Evolutionary conservation across 1,140 invertebrate genomes (phyloP).

Genomic region (Camponotus pennsylvanicus): DNA sequence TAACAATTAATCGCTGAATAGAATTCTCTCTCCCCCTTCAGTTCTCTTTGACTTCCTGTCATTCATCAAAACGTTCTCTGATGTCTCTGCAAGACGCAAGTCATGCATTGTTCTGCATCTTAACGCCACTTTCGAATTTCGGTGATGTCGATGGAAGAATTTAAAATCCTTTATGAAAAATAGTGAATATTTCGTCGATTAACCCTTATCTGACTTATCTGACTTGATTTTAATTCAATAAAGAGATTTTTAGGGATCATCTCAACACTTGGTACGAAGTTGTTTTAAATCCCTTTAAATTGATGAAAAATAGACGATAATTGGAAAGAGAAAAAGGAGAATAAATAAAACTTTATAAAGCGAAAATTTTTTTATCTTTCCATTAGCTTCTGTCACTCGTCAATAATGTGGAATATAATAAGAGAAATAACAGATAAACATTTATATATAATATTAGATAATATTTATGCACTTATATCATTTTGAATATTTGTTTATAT

Average conservation of each 20-base stretch:
- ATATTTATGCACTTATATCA: neutral
- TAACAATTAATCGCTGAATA: constrained; percentile 79
- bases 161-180: constrained; percentile 25
- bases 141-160: constrained; percentile 29
- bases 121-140: constrained; percentile 46
- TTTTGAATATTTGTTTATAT: neutral
- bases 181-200: constrained; percentile 32
- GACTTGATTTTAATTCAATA: constrained; percentile 42
- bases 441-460: neutral
- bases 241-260: constrained; percentile 26
- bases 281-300: constrained; percentile 29
- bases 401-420: constrained; percentile 6
- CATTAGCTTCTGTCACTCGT: neutral
- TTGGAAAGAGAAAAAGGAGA: neutral
- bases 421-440: neutral
- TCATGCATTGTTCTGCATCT: constrained; percentile 51
- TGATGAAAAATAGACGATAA: constrained; percentile 28
- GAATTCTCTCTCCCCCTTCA: constrained; percentile 47
- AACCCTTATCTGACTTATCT: constrained; percentile 32
- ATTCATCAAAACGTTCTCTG: constrained; percentile 69
- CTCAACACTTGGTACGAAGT: neutral
- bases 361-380: constrained; percentile 19
- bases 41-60: constrained; percentile 64
- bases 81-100: constrained; percentile 37
- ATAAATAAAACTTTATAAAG: constrained; percentile 30